Base-by-base conservation (phyloP, 2,113 vertebrate species). In the Fulica atra region DNA sequence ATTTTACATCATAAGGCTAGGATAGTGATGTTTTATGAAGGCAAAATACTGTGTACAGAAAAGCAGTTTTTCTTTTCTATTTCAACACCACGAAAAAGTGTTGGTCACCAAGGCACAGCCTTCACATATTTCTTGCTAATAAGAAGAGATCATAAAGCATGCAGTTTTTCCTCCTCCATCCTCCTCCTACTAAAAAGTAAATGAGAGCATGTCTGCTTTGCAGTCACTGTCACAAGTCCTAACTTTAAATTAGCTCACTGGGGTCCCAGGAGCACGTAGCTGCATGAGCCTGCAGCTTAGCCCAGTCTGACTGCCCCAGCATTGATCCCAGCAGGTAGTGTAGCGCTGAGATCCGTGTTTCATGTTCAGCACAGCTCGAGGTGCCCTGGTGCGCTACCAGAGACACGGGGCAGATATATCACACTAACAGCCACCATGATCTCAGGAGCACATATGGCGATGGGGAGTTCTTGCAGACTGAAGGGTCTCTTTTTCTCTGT, bases 71-170 rank as follows among this genome's bases (percentile, higher is more conserved):
- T 60, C 25, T 72, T 76, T 73, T n/a, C 9, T 88, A 24, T 81
- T 92, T 57, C 60, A 64, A 16, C 72, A 76, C 20, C 0, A 3
- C 28, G 46, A 33, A 65, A 73, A 53, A 7, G 4, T 4, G 9
- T 78, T 54, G 56, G 46, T 8, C 35, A 71, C 56, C 48, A 74
- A 71, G 69, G 23, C 13, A 4, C 42, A 78, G 23, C 36, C 51
- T 71, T 63, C 44, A 40, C 35, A 6, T 93, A 83, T 64, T 93
- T 96, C 66, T 77, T 86, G 17, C 36, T 92, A 88, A 66, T 59
- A 66, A 88, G 16, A 21, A 70, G 35, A 79, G 10, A 40, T 73
- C 59, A 57, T 90, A 83, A 92, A 88, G 3, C 29, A 17, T 6
- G 14, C 1, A 1, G 7, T 46, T 72, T 65, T 92, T 63, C 15